Conservation (phyloP, 2,113 vertebrate species). For the Muntiacus reevesi region DNA sequence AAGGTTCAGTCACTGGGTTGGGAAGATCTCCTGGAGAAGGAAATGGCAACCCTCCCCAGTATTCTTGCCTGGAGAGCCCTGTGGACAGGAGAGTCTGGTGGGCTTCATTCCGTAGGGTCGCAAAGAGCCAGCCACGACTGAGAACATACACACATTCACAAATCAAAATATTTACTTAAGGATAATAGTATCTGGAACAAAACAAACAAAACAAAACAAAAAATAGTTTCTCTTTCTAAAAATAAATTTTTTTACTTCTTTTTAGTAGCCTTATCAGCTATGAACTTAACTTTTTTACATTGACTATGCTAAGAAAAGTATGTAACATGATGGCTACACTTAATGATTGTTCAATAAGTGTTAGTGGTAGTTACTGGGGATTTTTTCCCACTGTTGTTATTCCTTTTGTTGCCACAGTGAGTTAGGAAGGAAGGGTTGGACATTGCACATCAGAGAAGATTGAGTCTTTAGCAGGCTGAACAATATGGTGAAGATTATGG, state of each 20-base stretch:
- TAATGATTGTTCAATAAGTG: not conserved
- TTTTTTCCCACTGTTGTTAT: not conserved
- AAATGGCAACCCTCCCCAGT: not conserved
- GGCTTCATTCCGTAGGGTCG: not conserved
- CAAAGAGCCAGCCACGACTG: not conserved
- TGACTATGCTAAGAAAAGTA: not conserved
- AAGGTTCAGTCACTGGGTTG: not conserved
- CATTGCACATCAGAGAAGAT: not conserved
- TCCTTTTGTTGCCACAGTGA: not conserved
- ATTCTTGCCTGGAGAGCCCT: not conserved
- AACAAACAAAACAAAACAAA: slow-evolving; percentile 1
- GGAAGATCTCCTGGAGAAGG: not conserved
- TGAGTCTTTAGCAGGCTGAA: not conserved
- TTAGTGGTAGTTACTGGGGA: not conserved
- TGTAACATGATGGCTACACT: not conserved
- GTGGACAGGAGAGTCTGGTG: not conserved
- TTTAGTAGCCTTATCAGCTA: not conserved
- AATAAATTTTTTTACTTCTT: not conserved
- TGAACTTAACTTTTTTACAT: not conserved
- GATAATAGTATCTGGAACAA: not conserved
- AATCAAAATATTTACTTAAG: not conserved
- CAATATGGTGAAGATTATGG: not conserved
- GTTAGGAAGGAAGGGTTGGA: not conserved
- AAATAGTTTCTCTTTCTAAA: not conserved
- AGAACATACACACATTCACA: not conserved